These are phyloP conservation scores for Tethea ocularis DNA, from an alignment of 2,888 invertebrate genomes.

Conservation along the genomic window DNA sequence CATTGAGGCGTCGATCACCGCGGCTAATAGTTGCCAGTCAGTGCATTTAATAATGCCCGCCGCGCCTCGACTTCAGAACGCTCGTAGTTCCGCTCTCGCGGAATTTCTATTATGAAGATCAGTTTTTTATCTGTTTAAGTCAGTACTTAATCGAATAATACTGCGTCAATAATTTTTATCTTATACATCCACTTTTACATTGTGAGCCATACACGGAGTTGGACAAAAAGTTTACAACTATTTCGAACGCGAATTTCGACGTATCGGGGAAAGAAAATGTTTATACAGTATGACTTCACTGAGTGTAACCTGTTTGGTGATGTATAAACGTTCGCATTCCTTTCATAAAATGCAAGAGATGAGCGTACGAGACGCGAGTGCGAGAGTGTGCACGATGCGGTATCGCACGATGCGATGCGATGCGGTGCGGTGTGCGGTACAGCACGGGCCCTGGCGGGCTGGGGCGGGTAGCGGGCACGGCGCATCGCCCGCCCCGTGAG, in stretches of 20 bases:
- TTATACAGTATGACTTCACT: constrained; percentile 54
- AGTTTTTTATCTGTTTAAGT: constrained; percentile 36
- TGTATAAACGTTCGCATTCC: constrained; percentile 53
- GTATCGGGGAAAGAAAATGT: constrained; percentile 50
- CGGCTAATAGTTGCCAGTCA: constrained; percentile 79
- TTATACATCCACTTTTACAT: constrained; percentile 19
- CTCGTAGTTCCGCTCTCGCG: constrained; percentile 66
- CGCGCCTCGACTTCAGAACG: constrained; percentile 52
- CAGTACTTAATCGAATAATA: constrained; percentile 3
- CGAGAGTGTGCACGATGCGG: constrained; percentile 15
- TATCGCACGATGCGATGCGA: constrained; percentile 39
- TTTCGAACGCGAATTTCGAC: constrained; percentile 58
- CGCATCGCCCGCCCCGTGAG: constrained; percentile 69
- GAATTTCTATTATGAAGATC: constrained; percentile 71
- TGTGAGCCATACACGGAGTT: constrained; percentile 19
- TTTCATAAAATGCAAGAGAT: constrained; percentile 62
- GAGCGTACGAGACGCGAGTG: constrained; percentile 28
- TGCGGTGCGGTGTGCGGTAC: constrained; percentile 24
- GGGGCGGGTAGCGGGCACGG: constrained; percentile 32
- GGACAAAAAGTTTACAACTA: constrained; percentile 54
- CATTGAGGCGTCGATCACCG: constrained; percentile 76
- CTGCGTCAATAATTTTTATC: not conserved
- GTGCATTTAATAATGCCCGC: constrained; percentile 75
- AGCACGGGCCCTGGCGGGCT: constrained; percentile 24
- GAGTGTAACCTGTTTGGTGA: constrained; percentile 67